Percentiles rank a stretch among this genome's conserved stretches.
Evolutionary conservation across 2,888 invertebrate species (phyloP).

Genomic region (Drosophila acutilabella): DNA sequence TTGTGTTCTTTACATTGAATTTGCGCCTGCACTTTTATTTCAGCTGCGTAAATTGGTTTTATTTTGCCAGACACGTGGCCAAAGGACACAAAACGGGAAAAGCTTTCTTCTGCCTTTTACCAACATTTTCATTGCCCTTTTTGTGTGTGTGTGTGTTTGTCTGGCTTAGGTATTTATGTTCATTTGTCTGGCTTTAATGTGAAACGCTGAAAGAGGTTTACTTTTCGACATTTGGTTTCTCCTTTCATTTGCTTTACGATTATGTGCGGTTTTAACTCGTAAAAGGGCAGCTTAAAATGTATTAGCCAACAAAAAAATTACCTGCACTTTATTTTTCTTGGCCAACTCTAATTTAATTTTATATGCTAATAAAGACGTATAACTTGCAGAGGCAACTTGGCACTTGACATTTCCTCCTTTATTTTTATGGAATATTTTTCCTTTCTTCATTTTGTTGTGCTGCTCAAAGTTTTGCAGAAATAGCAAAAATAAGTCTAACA

Average conservation of each 20-base stretch:
- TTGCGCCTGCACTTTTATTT: constrained; percentile 22
- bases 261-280: constrained; percentile 33
- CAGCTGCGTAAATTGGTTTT: constrained; percentile 50
- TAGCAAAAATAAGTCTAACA: constrained; percentile 26
- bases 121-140: constrained; percentile 36
- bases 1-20: constrained; percentile 35
- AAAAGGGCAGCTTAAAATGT: constrained; percentile 16
- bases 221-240: constrained; percentile 40
- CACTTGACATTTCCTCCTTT: constrained; percentile 40
- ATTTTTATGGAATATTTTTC: not conserved
- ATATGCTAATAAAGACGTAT: not conserved
- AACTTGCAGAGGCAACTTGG: constrained; percentile 8
- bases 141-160: not conserved
- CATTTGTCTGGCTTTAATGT: constrained; percentile 55
- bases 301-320: constrained; percentile 11
- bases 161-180: constrained; percentile 40
- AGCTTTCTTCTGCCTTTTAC: constrained; percentile 30
- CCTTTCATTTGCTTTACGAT: constrained; percentile 32
- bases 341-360: constrained; percentile 35
- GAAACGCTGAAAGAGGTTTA: constrained; percentile 23
- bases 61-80: constrained; percentile 34
- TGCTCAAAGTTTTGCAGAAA: not conserved
- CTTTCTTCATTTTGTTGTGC: constrained; percentile 1
- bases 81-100: not conserved
- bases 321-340: constrained; percentile 1